Percentiles rank a stretch among this genome's conserved stretches.
Conservation (phyloP, 2,113 vertebrate species). For the Oophaga pumilio region DNA sequence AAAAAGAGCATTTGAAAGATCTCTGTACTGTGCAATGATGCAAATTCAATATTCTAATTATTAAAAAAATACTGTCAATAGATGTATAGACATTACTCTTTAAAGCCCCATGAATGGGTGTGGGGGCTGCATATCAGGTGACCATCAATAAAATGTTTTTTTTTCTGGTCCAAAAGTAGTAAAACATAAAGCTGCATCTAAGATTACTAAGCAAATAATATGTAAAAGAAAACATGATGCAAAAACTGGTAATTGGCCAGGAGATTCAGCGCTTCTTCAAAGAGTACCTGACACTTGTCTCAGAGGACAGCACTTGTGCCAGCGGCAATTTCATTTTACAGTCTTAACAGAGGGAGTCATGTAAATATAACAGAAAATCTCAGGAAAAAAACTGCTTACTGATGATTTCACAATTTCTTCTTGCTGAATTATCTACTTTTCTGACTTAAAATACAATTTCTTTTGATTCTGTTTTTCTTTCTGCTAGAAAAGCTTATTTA, state of each 20-base stretch:
- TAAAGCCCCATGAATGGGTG: background rate
- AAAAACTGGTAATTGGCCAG: background rate
- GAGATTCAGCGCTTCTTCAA: slow-evolving; percentile 11
- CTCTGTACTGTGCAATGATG: background rate
- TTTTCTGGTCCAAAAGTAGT: slow-evolving; percentile 12
- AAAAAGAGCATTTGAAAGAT: no score
- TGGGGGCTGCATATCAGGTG: background rate
- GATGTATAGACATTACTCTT: background rate
- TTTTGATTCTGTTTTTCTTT: slow-evolving; percentile 3
- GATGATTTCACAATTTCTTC: slow-evolving; percentile 17
- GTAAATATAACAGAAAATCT: slow-evolving; percentile 10
- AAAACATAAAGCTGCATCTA: background rate
- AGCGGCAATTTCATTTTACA: slow-evolving; percentile 12
- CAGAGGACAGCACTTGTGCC: slow-evolving; percentile 8
- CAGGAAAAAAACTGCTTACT: slow-evolving; percentile 25
- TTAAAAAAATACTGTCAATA: background rate
- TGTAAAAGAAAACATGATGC: slow-evolving; percentile 2
- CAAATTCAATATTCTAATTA: background rate
- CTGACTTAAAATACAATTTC: slow-evolving; percentile 18
- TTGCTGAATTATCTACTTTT: slow-evolving; percentile 27
- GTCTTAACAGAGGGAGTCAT: background rate
- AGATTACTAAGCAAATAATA: slow-evolving; percentile 10
- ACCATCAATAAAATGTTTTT: background rate
- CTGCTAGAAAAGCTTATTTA: background rate
- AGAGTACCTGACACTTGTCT: slow-evolving; percentile 15